Base-by-base conservation (phyloP, 2,888 invertebrate genomes). In the Hydrotaea cyrtoneurina region DNA sequence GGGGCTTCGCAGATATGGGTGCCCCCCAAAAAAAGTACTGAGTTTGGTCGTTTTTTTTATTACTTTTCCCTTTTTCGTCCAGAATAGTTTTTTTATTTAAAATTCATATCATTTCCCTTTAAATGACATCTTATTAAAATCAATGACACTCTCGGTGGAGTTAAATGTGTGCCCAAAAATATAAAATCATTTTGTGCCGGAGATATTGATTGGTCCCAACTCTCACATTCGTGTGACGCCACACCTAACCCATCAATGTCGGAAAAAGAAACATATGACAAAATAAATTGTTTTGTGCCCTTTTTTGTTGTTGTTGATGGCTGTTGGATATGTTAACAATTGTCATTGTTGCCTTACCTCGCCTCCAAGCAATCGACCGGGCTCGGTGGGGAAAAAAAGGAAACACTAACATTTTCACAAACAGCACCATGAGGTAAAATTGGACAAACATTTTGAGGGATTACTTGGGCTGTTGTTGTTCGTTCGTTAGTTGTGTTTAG, bases 381-480 rank as follows among this genome's bases (percentile, higher is more conserved):
- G 50, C 50, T 43, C 15, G 43, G 13, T 50, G 50, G 5, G n/a
- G 50, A 8, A n/a, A 15, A 50, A 50, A 50, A n/a, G 50, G 50
- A 50, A 13, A 26, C 46, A 43, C 21, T 23, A 46, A 46, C 69
- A 46, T 69, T 69, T 69, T 46, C 21, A 46, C 66, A 66, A 59
- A 69, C 39, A 43, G 46, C 21, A 69, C 39, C 69, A 69, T 69
- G 69, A 69, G 69, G 46, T 69, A 69, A 69, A 69, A 69, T 69
- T 69, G 69, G 19, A 69, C 69, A 69, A 66, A 69, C 69, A 69
- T 69, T 69, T 69, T 69, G 69, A 69, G 69, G 69, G 69, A 69
- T 69, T 69, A 69, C 69, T 69, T 69, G 21, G 69, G 69, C 17
- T 43, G 46, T 43, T 66, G 66, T 23, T 59, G 59, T 4, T 57